Conservation (phyloP, 2,113 vertebrate genomes). For the Ascaphus truei region DNA sequence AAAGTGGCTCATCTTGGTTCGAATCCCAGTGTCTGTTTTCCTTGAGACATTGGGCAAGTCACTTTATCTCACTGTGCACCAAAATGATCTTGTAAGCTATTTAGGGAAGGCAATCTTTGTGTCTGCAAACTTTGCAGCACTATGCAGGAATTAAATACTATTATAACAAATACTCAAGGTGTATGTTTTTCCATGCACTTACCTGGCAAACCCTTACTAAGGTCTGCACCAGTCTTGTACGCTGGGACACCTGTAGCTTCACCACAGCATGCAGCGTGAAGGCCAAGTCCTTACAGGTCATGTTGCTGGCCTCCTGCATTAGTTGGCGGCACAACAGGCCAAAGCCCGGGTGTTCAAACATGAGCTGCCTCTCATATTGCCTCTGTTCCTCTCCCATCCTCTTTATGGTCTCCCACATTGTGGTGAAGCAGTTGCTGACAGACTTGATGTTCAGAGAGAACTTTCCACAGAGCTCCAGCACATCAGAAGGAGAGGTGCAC, state of each 20-base stretch:
- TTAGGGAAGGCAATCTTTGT: too few relatives aligned
- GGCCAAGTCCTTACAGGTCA: constrained; percentile 52
- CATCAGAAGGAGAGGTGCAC: constrained; percentile 72
- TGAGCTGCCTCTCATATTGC: constrained; percentile 67
- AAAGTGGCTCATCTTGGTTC: too few relatives aligned
- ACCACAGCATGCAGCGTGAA: constrained; percentile 70
- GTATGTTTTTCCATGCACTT: constrained; percentile 11
- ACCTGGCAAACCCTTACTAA: constrained; percentile 81
- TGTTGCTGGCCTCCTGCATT: constrained; percentile 45
- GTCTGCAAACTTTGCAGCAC: too few relatives aligned
- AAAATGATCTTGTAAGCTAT: too few relatives aligned
- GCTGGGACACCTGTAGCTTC: constrained; percentile 73
- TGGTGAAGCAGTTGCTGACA: constrained; percentile 58
- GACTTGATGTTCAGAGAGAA: constrained; percentile 38
- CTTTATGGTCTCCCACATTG: constrained; percentile 69
- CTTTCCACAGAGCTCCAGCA: constrained; percentile 62
- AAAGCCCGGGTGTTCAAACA: constrained; percentile 74
- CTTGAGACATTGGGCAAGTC: too few relatives aligned
- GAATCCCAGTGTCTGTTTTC: too few relatives aligned
- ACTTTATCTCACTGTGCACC: too few relatives aligned
- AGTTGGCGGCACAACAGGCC: constrained; percentile 61
- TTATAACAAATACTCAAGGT: too few relatives aligned
- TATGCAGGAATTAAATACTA: too few relatives aligned
- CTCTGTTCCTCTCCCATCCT: constrained; percentile 60
- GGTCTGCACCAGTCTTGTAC: constrained; percentile 76